A percentile compares a stretch with the other conserved stretches of the same genome.
These are phyloP conservation scores for Protaetia brevitarsis DNA, from an alignment of 1,140 invertebrate genomes.

Conservation along the genomic window DNA sequence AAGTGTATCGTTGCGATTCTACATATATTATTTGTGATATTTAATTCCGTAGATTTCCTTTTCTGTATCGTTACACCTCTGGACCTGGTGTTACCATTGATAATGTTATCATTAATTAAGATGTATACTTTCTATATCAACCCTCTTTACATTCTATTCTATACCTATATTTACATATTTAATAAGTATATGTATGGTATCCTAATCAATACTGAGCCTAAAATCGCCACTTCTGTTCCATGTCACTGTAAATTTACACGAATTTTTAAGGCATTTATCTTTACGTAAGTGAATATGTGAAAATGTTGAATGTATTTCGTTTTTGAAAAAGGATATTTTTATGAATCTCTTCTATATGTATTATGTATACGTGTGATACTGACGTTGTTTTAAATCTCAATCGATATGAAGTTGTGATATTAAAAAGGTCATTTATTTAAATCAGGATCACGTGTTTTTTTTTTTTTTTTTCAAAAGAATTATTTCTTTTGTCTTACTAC, in stretches of 20 bases:
- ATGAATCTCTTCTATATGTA: no score
- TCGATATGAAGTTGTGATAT: conserved; percentile 2
- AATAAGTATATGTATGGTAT: no score
- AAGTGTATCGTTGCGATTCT: no score
- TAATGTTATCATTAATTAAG: no score
- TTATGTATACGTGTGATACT: neutral
- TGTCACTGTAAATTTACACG: neutral
- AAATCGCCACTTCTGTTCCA: neutral
- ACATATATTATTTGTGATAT: neutral
- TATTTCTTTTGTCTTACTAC: neutral
- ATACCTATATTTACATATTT: conserved; percentile 1
- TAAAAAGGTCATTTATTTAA: no score
- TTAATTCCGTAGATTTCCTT: neutral
- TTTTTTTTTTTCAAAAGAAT: neutral
- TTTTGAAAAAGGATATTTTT: neutral
- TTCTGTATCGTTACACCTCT: neutral
- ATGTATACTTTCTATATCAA: no score
- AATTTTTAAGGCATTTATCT: neutral
- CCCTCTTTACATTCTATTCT: no score
- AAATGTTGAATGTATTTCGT: neutral
- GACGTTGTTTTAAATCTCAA: neutral
- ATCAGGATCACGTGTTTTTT: no score
- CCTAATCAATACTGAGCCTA: neutral
- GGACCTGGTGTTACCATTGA: no score
- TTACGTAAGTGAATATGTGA: neutral